Evolutionary conservation across 2,113 vertebrate genomes (phyloP).

Genomic region (Sphaerodactylus townsendi): DNA sequence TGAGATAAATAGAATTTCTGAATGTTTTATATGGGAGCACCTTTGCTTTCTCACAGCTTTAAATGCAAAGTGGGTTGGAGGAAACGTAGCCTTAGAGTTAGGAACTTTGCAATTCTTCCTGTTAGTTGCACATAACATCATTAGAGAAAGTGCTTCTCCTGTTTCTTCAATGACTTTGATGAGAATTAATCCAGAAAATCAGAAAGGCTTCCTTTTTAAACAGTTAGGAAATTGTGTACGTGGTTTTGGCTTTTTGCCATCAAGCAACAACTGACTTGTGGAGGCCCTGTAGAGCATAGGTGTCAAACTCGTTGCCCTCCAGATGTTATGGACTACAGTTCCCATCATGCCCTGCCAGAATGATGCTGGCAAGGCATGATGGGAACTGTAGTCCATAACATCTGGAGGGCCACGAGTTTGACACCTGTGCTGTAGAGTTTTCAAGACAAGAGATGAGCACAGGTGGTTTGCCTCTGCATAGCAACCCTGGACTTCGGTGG

Average conservation of each 20-base stretch:
- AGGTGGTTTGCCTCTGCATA: neutral
- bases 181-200: neutral
- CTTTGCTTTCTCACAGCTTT: neutral
- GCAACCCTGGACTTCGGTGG: too few species aligned
- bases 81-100: neutral
- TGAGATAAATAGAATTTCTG: neutral
- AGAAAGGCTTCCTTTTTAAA: neutral
- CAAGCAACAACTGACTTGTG: too few species aligned
- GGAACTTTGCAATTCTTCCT: neutral
- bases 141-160: neutral
- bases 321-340: too few species aligned
- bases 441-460: too few species aligned
- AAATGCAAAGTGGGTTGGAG: neutral
- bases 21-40: accelerated
- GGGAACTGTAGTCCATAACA: too few species aligned
- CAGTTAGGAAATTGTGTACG: neutral
- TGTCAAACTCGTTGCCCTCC: too few species aligned
- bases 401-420: too few species aligned
- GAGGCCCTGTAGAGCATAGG: too few species aligned
- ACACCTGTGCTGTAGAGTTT: too few species aligned
- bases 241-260: too few species aligned
- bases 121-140: neutral
- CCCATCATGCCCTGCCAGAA: too few species aligned
- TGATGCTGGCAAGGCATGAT: too few species aligned
- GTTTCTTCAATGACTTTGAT: neutral